Evolutionary conservation across 23 tunicate species (phyloP).

Genomic region (Oikopleura dioica): DNA sequence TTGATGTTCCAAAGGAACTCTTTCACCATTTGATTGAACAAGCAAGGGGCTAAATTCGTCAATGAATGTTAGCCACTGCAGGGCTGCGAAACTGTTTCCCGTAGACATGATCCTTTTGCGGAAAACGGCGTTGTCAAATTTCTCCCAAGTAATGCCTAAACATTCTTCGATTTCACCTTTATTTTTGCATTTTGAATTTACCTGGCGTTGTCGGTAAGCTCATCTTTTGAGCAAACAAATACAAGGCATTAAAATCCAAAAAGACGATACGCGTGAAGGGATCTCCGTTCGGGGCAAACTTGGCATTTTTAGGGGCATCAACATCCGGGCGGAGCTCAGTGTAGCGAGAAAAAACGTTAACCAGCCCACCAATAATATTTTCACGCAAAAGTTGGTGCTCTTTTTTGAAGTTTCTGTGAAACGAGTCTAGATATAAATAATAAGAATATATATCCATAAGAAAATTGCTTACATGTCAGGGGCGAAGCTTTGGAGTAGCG

Average conservation of each 20-base stretch:
- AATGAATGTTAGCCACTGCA: background rate
- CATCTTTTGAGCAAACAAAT: background rate
- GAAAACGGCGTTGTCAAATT: background rate
- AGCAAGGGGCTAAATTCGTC: background rate
- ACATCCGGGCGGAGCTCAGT: too few relatives aligned
- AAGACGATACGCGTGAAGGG: background rate
- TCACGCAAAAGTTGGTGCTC: too few relatives aligned
- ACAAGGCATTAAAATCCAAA: conserved; percentile 1
- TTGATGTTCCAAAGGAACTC: background rate
- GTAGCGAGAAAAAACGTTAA: too few relatives aligned
- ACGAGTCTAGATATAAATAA: too few relatives aligned
- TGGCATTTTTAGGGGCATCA: too few relatives aligned
- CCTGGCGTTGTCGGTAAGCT: background rate
- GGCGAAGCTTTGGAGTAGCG: background rate
- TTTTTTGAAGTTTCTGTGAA: too few relatives aligned
- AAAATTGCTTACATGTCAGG: too few relatives aligned
- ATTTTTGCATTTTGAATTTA: too few relatives aligned
- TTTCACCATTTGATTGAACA: background rate
- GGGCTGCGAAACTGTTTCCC: background rate
- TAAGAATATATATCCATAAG: too few relatives aligned
- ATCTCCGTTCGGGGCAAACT: background rate
- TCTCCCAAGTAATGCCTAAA: background rate
- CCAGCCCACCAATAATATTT: too few relatives aligned
- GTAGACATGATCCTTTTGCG: background rate
- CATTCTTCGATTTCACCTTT: too few relatives aligned